Evolutionary conservation across 1,140 invertebrate genomes (phyloP).

Genomic region (Scaptomyza pallida): DNA sequence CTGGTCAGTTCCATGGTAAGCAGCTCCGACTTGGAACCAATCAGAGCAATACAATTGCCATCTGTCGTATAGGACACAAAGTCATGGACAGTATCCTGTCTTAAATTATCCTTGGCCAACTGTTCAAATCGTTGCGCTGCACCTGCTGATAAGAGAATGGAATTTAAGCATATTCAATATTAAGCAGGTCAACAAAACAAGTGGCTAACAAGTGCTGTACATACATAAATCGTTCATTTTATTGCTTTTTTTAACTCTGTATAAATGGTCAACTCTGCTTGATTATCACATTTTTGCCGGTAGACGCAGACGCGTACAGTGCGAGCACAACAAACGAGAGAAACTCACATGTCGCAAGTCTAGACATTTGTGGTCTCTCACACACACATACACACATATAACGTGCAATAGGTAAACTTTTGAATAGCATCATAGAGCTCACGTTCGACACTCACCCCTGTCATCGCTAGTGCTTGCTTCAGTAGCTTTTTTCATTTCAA

Average conservation of each 20-base stretch:
- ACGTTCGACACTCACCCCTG: slow-evolving; percentile 37
- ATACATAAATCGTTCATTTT: neutral
- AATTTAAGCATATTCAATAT: no score
- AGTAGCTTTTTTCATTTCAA: slow-evolving; percentile 51
- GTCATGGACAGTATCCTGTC: slow-evolving; percentile 51
- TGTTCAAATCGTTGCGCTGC: slow-evolving; percentile 22
- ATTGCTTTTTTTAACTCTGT: neutral
- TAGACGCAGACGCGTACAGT: slow-evolving; percentile 36
- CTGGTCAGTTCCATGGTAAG: slow-evolving; percentile 54
- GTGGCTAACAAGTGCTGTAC: neutral
- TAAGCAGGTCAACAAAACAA: neutral
- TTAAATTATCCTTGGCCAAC: slow-evolving; percentile 26
- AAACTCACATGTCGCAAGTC: slow-evolving; percentile 18
- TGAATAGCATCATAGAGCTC: slow-evolving; percentile 2
- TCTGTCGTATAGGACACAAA: slow-evolving; percentile 40
- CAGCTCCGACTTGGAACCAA: slow-evolving; percentile 45
- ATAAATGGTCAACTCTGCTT: neutral
- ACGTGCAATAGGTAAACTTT: neutral
- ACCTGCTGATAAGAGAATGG: neutral
- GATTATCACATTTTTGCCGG: slow-evolving; percentile 25
- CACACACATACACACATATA: slow-evolving; percentile 10
- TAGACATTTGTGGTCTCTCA: slow-evolving; percentile 5
- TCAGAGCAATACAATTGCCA: slow-evolving; percentile 38
- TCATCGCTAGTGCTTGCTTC: slow-evolving; percentile 25
- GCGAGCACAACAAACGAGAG: slow-evolving; percentile 63